These are phyloP conservation scores for Muricea muricata DNA, from an alignment of 92 coral and sea anemone species.

Conservation along the genomic window DNA sequence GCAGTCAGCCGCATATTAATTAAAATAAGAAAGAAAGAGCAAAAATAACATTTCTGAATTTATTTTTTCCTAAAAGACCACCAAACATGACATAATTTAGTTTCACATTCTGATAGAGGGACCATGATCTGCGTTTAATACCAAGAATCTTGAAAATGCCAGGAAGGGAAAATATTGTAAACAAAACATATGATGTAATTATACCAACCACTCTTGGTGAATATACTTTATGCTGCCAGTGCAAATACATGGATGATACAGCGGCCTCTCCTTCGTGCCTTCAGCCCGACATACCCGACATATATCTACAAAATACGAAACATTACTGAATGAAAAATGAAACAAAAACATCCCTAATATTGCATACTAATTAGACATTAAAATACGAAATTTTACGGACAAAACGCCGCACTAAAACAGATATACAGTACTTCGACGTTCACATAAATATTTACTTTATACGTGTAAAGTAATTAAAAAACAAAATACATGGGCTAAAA, in stretches of 20 bases:
- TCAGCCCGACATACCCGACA: slow-evolving; percentile 99
- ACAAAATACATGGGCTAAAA: not conserved
- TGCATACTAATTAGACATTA: not conserved
- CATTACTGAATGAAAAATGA: not conserved
- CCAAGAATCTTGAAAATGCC: no score
- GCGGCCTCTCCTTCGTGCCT: slow-evolving; percentile 88
- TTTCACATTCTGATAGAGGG: no score
- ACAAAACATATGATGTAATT: not conserved
- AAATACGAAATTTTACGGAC: not conserved
- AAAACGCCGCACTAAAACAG: not conserved
- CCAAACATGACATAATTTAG: no score
- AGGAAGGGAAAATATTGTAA: not conserved
- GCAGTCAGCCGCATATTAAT: no score
- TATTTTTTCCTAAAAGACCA: no score
- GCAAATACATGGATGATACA: slow-evolving; percentile 96
- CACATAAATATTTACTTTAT: not conserved
- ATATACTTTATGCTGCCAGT: slow-evolving; percentile 96
- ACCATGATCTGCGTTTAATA: no score
- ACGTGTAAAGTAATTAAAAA: not conserved
- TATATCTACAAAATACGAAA: slow-evolving; percentile 59
- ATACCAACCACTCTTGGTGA: slow-evolving; percentile 95
- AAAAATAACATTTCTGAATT: no score
- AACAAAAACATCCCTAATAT: not conserved
- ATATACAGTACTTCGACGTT: not conserved
- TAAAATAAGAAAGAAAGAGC: no score